These are phyloP conservation scores for Cremastinae sp. DNA, from an alignment of 2,888 invertebrate genomes.

Conservation along the genomic window DNA sequence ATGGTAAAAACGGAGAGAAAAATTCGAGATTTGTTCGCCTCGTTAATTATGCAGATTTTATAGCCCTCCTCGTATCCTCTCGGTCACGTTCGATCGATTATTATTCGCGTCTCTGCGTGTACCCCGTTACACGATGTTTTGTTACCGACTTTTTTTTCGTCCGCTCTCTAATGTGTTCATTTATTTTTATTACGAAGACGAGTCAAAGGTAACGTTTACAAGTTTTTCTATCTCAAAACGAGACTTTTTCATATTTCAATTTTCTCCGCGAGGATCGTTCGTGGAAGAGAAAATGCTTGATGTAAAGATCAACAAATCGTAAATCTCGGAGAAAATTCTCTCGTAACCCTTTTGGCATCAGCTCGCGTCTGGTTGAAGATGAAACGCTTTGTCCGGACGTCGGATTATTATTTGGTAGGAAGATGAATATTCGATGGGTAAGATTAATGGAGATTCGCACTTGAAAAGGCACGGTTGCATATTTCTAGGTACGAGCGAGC, in stretches of 20 bases:
- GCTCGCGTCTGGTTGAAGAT: constrained; percentile 1
- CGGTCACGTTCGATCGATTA: too few relatives aligned
- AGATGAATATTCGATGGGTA: background rate
- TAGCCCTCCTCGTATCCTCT: background rate
- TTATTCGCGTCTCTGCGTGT: too few relatives aligned
- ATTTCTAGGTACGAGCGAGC: background rate
- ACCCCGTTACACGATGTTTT: too few relatives aligned
- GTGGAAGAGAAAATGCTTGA: background rate
- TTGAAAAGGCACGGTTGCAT: constrained; percentile 12
- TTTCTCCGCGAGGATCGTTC: too few relatives aligned
- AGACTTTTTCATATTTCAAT: too few relatives aligned
- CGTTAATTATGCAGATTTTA: constrained; percentile 23
- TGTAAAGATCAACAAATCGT: background rate
- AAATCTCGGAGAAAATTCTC: constrained; percentile 4
- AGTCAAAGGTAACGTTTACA: too few relatives aligned
- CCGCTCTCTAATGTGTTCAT: too few relatives aligned
- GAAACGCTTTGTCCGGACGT: constrained; percentile 3
- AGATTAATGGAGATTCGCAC: constrained; percentile 18
- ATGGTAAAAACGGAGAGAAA: too few relatives aligned
- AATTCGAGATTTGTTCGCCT: too few relatives aligned
- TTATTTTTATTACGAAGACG: too few relatives aligned
- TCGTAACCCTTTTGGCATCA: background rate
- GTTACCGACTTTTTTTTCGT: too few relatives aligned
- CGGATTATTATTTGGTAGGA: constrained; percentile 5
- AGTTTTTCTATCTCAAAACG: too few relatives aligned